Base-by-base conservation (phyloP, 2,888 invertebrate species). In the Noctua janthe region DNA sequence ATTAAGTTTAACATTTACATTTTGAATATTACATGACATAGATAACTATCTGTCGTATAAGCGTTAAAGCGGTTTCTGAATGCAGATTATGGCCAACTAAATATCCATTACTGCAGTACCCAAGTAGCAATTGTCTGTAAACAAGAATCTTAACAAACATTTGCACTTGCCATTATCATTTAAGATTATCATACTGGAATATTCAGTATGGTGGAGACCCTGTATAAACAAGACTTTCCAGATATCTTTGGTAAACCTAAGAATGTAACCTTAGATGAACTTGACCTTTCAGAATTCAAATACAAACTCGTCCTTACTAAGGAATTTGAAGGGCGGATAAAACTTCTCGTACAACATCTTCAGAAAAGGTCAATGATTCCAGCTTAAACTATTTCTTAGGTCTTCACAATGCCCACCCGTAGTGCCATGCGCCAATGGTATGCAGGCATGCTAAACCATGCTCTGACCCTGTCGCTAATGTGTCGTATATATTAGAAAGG, bases 371-470 rank as follows among this genome's bases (percentile, higher is more conserved):
- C 29, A 69, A n/a, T 23, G 17, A 15, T 76, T 23, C 20, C 75
- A 80, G 20, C 75, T 59, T 86, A 23, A 72, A 78, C 67, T 15
- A 64, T 49, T 71, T 66, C 35, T 13, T 78, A 72, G 54, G 51
- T 17, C 71, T 62, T 20, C 43, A 51, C 43, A 78, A 80, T 83
- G 78, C 71, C 92, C 92, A 91, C 93, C 92, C 90, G 92, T 89
- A 87, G 91, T 88, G 92, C 83, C 90, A 91, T 90, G 92, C 89
- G 88, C 90, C 83, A 91, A 89, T 89, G 91, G 91, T 90, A 92
- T 90, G 91, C 89, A 84, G 82, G 86, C 82, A 83, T 85, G 88
- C 86, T 86, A 81, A 88, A 85, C 87, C 84, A 87, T 83, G 85
- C 74, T 76, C 83, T 83, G 85, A 87, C 88, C 82, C 86, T 89